Conservation (phyloP, 1,140 invertebrate genomes). For the Drosophila repletoides region DNA sequence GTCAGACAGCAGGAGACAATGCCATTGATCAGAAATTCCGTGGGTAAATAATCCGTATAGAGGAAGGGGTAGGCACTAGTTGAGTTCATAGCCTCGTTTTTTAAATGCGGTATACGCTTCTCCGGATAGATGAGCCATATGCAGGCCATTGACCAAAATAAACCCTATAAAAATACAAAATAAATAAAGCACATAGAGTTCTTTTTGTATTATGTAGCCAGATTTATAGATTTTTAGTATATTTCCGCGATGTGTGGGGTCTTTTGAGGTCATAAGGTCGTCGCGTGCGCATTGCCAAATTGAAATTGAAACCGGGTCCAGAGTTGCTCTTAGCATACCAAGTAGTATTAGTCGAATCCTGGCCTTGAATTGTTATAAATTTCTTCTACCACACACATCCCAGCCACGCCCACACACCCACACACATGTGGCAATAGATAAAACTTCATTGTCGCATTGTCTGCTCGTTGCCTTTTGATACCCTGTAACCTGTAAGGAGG, state of each 20-base stretch:
- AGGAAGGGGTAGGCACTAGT: constrained; percentile 86
- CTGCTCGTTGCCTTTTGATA: constrained; percentile 25
- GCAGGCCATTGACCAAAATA: constrained; percentile 89
- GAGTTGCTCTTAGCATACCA: constrained; percentile 57
- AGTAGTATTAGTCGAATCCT: constrained; percentile 41
- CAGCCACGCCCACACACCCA: background rate
- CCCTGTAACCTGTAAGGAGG: too few species aligned
- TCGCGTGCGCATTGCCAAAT: constrained; percentile 53
- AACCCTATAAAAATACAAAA: constrained; percentile 84
- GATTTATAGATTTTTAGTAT: constrained; percentile 3
- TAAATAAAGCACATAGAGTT: background rate
- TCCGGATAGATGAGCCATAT: constrained; percentile 87
- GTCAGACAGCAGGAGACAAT: constrained; percentile 91
- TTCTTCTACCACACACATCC: constrained; percentile 18
- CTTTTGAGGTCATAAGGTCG: constrained; percentile 65
- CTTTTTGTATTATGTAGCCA: background rate
- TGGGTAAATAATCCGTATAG: constrained; percentile 88
- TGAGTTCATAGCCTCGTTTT: constrained; percentile 86
- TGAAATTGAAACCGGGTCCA: constrained; percentile 44
- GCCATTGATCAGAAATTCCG: constrained; percentile 90
- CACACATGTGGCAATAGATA: constrained; percentile 21
- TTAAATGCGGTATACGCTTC: constrained; percentile 87
- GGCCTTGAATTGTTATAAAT: constrained; percentile 71
- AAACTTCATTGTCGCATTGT: constrained; percentile 74
- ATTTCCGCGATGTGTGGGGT: constrained; percentile 24